These are phyloP conservation scores for Machimus atricapillus DNA, from an alignment of 2,888 invertebrate genomes.

Conservation along the genomic window DNA sequence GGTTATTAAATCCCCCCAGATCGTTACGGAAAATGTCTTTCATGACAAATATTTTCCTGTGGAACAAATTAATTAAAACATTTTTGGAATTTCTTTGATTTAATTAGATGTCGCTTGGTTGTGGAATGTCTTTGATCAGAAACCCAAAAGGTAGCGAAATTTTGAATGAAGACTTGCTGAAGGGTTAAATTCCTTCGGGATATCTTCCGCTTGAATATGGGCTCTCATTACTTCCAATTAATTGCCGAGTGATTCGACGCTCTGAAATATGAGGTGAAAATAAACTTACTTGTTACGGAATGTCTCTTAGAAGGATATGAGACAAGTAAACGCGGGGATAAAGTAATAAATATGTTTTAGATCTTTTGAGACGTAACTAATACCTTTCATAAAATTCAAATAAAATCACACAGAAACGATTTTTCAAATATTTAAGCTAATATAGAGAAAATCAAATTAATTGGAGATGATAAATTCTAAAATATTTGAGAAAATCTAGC, in stretches of 20 bases:
- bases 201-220: not conserved
- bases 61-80: conserved; percentile 37
- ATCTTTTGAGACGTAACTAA: not conserved
- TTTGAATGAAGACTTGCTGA: not conserved
- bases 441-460: not conserved
- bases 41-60: conserved; percentile 35
- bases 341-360: not conserved
- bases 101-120: conserved; percentile 36
- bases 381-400: too few species aligned
- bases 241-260: not conserved
- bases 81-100: conserved; percentile 40
- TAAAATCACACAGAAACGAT: too few species aligned
- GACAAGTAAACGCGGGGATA: not conserved
- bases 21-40: conserved; percentile 3
- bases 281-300: not conserved
- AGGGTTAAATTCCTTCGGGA: conserved; percentile 19
- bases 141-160: conserved; percentile 4
- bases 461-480: not conserved
- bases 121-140: conserved; percentile 38
- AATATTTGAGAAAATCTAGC: not conserved
- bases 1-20: conserved; percentile 1
- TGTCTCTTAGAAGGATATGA: not conserved
- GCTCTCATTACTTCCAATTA: not conserved
- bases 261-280: not conserved
- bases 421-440: too few species aligned